Evolutionary conservation across 2,797 vertebrate species (phyloP), one percentile per base, ranked within the genome.

Genomic region (Melanotaenia nigrans): DNA sequence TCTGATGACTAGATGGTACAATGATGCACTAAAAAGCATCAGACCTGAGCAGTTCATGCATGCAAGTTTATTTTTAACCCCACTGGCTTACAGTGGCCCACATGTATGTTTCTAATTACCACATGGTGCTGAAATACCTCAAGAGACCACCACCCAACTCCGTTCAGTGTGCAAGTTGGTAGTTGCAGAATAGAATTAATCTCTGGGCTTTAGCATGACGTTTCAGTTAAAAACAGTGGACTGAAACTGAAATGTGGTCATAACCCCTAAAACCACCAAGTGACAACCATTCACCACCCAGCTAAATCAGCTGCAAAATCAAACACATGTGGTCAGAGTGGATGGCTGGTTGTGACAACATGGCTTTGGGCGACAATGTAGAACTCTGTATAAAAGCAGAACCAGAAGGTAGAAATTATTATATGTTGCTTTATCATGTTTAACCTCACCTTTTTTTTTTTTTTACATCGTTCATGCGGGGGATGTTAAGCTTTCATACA

Each of bases 241-340:
- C 61, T 68, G 35, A 5, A 65, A 51, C 76, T 61, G 73, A 36
- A 65, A n/a, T 75, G 68, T 2, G 63, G 70, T 63, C 16, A 0
- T 35, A 32, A 30, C 65, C 22, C 30, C 22, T 54, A 16, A 82
- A 89, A 71, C 75, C 65, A 57, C 71, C 60, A 24, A 53, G 40
- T 61, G 78, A 84, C 78, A 74, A 83, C 30, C 68, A 77, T 88
- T 92, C 86, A 88, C 83, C 78, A 74, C 66, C 71, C 60, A 22
- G 47, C 68, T 58, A 74, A 83, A 82, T 35, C 12, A 0, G 18
- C 73, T 22, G 11, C 67, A 51, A 25, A 68, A 76, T 75, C 58
- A 77, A 74, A 74, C 58, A 0, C 78, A 85, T 51, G 56, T 84
- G 85, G 77, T 63, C 0, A 40, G 36, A 58, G 9, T 63, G 64